Conservation (phyloP, 2,888 invertebrate genomes). For the Rhagonycha fulva region DNA sequence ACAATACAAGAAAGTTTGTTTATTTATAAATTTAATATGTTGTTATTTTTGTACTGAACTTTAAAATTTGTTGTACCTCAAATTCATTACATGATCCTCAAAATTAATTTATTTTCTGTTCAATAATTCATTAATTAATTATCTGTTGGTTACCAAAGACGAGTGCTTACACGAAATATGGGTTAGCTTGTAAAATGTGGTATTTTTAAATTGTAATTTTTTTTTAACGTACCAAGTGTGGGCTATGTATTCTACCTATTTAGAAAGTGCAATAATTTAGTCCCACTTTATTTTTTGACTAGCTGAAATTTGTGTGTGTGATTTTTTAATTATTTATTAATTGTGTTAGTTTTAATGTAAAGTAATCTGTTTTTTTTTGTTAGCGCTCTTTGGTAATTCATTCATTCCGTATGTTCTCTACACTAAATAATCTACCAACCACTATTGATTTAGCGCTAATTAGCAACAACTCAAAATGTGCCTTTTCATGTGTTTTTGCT, state of each 20-base stretch:
- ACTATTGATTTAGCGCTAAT: neutral
- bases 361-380: neutral
- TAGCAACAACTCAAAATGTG: neutral
- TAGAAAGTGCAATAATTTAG: neutral
- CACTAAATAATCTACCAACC: neutral
- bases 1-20: neutral
- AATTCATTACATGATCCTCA: slow-evolving; percentile 17
- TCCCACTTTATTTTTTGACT: neutral
- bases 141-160: slow-evolving; percentile 19
- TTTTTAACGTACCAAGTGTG: neutral
- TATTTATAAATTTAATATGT: slow-evolving; percentile 16
- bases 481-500: neutral
- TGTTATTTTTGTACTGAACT: slow-evolving; percentile 42
- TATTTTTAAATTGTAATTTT: neutral
- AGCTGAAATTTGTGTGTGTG: slow-evolving; percentile 2
- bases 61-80: slow-evolving; percentile 21
- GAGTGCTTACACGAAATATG: neutral
- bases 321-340: neutral
- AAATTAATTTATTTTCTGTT: slow-evolving; percentile 1
- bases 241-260: neutral
- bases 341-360: neutral
- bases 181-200: neutral
- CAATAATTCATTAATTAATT: neutral
- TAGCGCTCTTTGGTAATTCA: neutral
- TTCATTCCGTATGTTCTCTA: neutral